Percentiles rank a stretch among this genome's conserved stretches.
These are phyloP conservation scores for Elmis aenea DNA, from an alignment of 2,888 invertebrate genomes.

Conservation along the genomic window DNA sequence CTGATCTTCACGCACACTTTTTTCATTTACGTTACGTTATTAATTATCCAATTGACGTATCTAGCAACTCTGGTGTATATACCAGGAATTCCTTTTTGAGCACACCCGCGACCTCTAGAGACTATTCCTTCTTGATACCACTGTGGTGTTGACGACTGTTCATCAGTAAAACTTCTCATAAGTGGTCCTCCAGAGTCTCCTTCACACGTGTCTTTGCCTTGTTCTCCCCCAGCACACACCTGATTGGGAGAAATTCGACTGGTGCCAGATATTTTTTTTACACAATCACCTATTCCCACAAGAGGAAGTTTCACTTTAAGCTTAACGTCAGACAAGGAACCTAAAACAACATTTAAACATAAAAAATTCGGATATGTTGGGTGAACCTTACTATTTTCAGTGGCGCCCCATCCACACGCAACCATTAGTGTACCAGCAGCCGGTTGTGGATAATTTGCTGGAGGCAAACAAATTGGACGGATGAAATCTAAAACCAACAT, in stretches of 20 bases:
- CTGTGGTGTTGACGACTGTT: background rate
- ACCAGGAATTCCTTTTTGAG: slow-evolving; percentile 66
- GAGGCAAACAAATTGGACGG: slow-evolving; percentile 38
- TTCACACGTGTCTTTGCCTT: slow-evolving; percentile 61
- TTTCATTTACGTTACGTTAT: slow-evolving; percentile 35
- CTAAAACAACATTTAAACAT: too few relatives aligned
- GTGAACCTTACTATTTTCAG: slow-evolving; percentile 41
- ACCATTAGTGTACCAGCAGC: slow-evolving; percentile 33
- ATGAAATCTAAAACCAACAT: slow-evolving; percentile 37
- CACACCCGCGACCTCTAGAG: slow-evolving; percentile 81
- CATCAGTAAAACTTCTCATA: slow-evolving; percentile 2
- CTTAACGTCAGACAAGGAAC: slow-evolving; percentile 8
- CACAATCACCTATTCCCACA: slow-evolving; percentile 9
- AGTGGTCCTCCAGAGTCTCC: slow-evolving; percentile 77
- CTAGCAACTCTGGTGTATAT: slow-evolving; percentile 67
- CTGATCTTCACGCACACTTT: too few relatives aligned
- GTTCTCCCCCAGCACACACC: slow-evolving; percentile 38
- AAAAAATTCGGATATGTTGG: too few relatives aligned
- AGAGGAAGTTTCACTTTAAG: slow-evolving; percentile 17
- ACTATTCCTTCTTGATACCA: slow-evolving; percentile 58
- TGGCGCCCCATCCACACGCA: slow-evolving; percentile 45
- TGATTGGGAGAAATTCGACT: slow-evolving; percentile 22
- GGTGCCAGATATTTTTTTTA: slow-evolving; percentile 1
- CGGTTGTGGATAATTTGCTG: slow-evolving; percentile 23
- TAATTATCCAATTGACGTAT: slow-evolving; percentile 69